Conservation (phyloP, 2,797 vertebrate genomes). For the Hafferia zeledoni region DNA sequence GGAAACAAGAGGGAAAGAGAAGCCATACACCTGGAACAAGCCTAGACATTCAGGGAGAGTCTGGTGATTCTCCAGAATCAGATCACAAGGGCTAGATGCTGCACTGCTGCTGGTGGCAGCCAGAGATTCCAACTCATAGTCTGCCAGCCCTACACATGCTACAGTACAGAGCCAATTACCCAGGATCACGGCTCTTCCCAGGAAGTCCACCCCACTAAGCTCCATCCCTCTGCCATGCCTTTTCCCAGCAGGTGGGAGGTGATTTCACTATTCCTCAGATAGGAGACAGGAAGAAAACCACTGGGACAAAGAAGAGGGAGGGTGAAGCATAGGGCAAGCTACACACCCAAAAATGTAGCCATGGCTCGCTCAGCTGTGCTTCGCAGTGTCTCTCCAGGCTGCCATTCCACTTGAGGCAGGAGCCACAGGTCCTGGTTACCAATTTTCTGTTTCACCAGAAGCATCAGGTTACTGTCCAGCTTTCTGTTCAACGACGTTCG, state of each 20-base stretch:
- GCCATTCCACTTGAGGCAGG: slow-evolving; percentile 90
- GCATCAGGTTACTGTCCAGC: slow-evolving; percentile 84
- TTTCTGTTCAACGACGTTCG: slow-evolving; percentile 80
- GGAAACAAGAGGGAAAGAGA: not conserved
- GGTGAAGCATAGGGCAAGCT: not conserved
- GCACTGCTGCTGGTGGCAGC: not conserved
- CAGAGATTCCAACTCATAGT: not conserved
- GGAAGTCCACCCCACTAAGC: not conserved
- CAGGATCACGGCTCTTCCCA: not conserved
- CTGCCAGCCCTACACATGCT: not conserved
- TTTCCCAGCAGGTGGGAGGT: not conserved
- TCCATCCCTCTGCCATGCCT: not conserved
- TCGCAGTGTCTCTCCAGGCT: slow-evolving; percentile 88
- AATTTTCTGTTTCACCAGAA: slow-evolving; percentile 87
- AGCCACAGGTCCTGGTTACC: slow-evolving; percentile 87
- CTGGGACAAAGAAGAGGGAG: not conserved
- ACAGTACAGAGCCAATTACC: not conserved
- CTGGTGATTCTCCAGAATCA: not conserved
- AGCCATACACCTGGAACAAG: not conserved
- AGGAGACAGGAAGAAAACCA: not conserved
- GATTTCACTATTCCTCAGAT: not conserved
- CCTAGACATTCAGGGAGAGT: not conserved
- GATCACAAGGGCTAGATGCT: rapidly evolving
- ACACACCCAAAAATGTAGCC: slow-evolving; percentile 81
- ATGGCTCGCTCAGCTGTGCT: slow-evolving; percentile 89